These are phyloP conservation scores for Zaprionus inermis DNA, from an alignment of 1,140 invertebrate species.

Conservation along the genomic window DNA sequence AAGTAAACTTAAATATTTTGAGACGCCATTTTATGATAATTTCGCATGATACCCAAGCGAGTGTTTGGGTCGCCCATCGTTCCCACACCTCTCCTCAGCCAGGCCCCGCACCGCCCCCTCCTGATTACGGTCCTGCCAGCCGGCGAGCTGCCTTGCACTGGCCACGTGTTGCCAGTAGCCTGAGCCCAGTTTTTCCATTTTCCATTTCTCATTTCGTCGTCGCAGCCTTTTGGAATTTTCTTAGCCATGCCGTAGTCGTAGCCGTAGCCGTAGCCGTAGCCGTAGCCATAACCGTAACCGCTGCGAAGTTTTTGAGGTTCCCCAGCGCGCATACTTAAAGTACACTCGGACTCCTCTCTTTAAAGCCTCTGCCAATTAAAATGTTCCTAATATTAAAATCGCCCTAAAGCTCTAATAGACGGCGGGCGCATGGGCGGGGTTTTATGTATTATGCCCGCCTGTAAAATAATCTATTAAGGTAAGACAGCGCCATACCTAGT, in stretches of 20 bases:
- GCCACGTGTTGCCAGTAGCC: not conserved
- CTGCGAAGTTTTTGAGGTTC: not conserved
- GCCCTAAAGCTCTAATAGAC: too few species aligned
- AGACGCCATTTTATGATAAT: slow-evolving; percentile 56
- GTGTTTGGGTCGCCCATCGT: not conserved
- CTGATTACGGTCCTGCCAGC: not conserved
- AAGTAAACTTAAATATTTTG: slow-evolving; percentile 50
- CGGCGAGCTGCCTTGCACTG: not conserved
- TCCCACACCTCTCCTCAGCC: not conserved
- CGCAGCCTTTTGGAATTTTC: not conserved
- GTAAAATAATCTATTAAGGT: not conserved
- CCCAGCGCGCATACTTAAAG: not conserved
- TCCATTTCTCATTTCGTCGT: not conserved
- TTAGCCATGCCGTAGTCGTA: not conserved
- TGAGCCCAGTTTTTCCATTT: not conserved
- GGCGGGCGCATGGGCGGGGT: not conserved
- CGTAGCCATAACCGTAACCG: not conserved
- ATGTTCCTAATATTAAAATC: not conserved
- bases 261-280: not conserved
- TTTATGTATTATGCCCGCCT: not conserved
- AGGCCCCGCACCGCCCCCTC: not conserved
- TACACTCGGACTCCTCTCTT: not conserved
- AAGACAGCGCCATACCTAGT: not conserved
- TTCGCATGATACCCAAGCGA: slow-evolving; percentile 12
- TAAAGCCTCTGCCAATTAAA: not conserved